Base-by-base conservation (phyloP, 2,797 vertebrate species). In the Pipistrellus kuhlii region DNA sequence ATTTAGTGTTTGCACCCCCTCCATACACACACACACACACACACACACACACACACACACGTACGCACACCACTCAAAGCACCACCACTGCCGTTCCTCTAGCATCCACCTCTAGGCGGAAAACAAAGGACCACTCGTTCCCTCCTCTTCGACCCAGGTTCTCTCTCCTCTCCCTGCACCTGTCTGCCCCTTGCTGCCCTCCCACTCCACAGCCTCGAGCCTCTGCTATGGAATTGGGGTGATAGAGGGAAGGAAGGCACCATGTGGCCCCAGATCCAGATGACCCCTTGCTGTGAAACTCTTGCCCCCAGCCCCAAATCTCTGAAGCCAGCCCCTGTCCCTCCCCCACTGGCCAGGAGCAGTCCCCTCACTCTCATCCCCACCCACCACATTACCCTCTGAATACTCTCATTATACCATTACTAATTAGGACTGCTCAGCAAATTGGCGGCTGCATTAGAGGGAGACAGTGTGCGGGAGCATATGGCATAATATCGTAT, bases 401-500 rank as follows among this genome's bases (percentile, higher is more conserved):
- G 98, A 98, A 99, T 99, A 98, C 98, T 99, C 99, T 99, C 99
- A 99, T 99, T 99, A 99, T 99, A 99, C 98, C 98, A 98, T 99
- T 98, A 98, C 99, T 99, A 99, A 99, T 99, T 99, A 99, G 99
- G 99, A 99, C 99, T 99, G 99, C 99, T 99, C 98, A 90, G 99
- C 99, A 99, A 99, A 99, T 99, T 99, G 99, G 99, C 98, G 98
- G 98, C 99, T 98, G 99, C 99, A 99, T 99, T 99, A 99, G 98
- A 99, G 99, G 97, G 98, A 99, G 99, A 99, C 99, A 99, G 99
- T 99, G 99, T 98, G 98, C 98, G 96, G 96, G 98, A 99, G 99
- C 99, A 99, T 99, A 99, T 99, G 99, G 99, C 98, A 99, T 99
- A 99, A 99, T 99, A 99, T 99, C 99, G 99, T 99, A 99, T 99